Percentiles rank a stretch among this genome's conserved stretches.
Conservation (phyloP, 2,797 vertebrate genomes). For the Eulemur mongoz region DNA sequence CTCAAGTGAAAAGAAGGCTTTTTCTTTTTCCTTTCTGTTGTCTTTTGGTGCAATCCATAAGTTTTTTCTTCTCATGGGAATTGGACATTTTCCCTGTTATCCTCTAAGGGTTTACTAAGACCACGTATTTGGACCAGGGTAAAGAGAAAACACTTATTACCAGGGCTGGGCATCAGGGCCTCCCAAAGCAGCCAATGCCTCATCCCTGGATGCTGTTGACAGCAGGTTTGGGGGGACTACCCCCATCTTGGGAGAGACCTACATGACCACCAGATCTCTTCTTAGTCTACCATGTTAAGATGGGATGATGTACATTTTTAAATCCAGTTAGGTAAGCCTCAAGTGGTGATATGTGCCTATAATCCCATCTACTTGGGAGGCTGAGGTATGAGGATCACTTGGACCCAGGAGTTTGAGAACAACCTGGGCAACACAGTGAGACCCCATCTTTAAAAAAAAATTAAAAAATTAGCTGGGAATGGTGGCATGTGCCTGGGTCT, state of each 20-base stretch:
- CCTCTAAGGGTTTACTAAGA: neutral
- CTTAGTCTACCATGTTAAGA: neutral
- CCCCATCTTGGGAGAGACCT: neutral
- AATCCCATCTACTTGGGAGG: neutral
- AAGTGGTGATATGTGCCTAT: neutral
- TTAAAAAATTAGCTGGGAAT: neutral
- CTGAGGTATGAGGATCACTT: neutral
- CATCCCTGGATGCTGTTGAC: neutral
- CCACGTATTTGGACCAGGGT: neutral
- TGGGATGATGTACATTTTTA: neutral
- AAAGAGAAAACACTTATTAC: neutral
- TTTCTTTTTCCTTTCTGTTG: neutral
- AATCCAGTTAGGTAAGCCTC: neutral
- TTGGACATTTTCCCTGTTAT: neutral
- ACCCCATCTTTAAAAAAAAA: no score
- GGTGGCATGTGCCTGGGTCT: neutral
- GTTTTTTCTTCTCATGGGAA: neutral
- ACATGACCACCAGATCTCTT: accelerated
- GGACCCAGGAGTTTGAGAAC: neutral
- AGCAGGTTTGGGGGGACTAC: neutral
- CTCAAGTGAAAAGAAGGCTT: neutral
- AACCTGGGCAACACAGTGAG: no score
- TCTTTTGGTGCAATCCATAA: neutral
- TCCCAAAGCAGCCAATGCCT: neutral
- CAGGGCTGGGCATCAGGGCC: neutral